phyloP scores from a whole-genome alignment of 2,113 vertebrate species.

The Hippocampus abdominalis region DNA sequence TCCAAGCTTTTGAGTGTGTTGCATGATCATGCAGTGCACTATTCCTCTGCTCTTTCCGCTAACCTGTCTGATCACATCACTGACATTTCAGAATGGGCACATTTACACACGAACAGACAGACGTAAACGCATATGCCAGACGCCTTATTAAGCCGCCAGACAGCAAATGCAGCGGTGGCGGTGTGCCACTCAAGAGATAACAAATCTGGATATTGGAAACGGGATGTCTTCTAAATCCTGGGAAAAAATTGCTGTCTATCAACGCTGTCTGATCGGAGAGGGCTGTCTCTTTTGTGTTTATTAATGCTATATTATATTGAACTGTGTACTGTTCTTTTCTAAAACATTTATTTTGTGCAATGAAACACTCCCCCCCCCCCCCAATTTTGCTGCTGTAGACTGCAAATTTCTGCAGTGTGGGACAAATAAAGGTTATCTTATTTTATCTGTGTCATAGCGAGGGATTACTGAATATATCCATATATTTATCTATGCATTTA shows the following conservation, averaged over 20 bases:
- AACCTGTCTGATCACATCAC: not conserved
- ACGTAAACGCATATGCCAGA: not conserved
- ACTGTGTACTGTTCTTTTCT: no score
- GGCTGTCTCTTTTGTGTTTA: not conserved
- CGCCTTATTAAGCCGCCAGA: not conserved
- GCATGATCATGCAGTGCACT: not conserved
- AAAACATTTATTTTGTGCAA: no score
- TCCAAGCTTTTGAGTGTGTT: not conserved
- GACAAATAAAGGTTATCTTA: no score
- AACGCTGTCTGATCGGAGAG: no score
- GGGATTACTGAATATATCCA: no score
- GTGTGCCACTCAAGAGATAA: not conserved
- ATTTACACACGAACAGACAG: not conserved
- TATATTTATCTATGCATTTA: no score
- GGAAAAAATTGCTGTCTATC: not conserved
- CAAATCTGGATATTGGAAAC: not conserved
- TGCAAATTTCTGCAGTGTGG: no score
- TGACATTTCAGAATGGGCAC: not conserved
- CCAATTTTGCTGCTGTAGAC: no score
- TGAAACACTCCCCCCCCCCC: no score
- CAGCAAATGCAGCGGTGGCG: not conserved
- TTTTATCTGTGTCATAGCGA: no score
- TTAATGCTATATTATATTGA: no score
- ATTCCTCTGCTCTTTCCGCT: not conserved
- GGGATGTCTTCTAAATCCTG: not conserved